These are phyloP conservation scores for Leptopilina myrica DNA, from an alignment of 2,888 invertebrate species.

Conservation along the genomic window DNA sequence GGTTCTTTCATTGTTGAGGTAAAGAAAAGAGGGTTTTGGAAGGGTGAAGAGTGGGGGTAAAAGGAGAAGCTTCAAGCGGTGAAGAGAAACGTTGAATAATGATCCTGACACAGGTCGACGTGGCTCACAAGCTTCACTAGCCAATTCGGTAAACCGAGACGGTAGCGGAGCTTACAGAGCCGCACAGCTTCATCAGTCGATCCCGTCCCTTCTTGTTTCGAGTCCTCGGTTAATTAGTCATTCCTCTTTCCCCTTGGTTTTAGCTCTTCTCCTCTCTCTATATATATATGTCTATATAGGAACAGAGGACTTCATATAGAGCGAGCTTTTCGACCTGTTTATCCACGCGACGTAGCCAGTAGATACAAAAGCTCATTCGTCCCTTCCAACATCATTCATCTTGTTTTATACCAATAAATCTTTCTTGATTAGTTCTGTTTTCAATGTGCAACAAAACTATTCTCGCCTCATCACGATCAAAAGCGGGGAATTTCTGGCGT, in stretches of 20 bases:
- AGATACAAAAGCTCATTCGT: constrained; percentile 36
- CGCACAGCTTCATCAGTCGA: constrained; percentile 62
- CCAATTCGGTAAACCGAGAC: constrained; percentile 64
- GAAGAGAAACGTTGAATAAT: constrained; percentile 61
- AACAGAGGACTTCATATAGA: too few species aligned
- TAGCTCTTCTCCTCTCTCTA: constrained; percentile 10
- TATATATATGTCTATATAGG: not conserved
- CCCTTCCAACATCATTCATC: constrained; percentile 1
- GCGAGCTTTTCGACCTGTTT: not conserved
- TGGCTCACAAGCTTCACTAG: constrained; percentile 58
- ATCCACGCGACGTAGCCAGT: constrained; percentile 13
- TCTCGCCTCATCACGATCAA: not conserved
- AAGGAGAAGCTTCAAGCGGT: constrained; percentile 46
- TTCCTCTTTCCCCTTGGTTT: constrained; percentile 50
- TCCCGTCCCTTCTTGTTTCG: constrained; percentile 56
- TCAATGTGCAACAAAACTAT: constrained; percentile 13
- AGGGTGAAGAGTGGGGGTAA: not conserved
- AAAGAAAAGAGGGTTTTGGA: too few species aligned
- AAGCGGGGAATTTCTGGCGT: not conserved
- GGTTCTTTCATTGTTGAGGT: not conserved
- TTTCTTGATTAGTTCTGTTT: constrained; percentile 14
- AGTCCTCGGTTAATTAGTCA: constrained; percentile 65
- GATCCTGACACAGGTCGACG: constrained; percentile 58
- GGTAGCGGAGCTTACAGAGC: constrained; percentile 52
- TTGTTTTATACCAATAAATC: constrained; percentile 15